A percentile compares a stretch with the other conserved stretches of the same genome.
Evolutionary conservation across 2,113 vertebrate genomes (phyloP).

Genomic region (Neogale vison): DNA sequence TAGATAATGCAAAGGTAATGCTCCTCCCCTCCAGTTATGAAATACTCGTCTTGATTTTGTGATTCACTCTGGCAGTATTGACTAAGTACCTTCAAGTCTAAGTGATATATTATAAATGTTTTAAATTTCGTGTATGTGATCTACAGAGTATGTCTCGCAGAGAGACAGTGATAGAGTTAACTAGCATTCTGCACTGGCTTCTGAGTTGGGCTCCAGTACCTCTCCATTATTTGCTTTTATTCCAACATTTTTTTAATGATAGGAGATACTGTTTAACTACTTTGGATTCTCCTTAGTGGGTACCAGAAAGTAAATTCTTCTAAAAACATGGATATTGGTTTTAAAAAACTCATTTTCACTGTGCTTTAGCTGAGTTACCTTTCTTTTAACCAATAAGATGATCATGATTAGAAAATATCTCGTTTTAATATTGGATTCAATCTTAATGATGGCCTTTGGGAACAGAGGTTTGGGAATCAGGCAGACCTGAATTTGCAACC

Average conservation of each 20-base stretch:
- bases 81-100: neutral
- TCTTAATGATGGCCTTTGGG: neutral
- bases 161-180: neutral
- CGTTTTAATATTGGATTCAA: neutral
- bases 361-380: neutral
- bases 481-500: neutral
- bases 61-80: neutral
- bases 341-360: neutral
- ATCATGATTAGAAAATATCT: neutral
- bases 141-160: neutral
- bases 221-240: slow-evolving; percentile 3
- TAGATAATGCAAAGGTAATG: neutral
- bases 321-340: neutral
- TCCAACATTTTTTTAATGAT: neutral
- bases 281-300: neutral
- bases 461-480: neutral
- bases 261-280: neutral
- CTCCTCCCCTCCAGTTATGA: neutral
- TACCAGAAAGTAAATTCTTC: neutral
- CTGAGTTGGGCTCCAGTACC: neutral
- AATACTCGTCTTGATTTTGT: neutral
- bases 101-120: neutral
- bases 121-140: neutral
- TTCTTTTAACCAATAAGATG: neutral
- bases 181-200: neutral